Conservation (phyloP, 2,113 vertebrate genomes). For the Hyaena hyaena region DNA sequence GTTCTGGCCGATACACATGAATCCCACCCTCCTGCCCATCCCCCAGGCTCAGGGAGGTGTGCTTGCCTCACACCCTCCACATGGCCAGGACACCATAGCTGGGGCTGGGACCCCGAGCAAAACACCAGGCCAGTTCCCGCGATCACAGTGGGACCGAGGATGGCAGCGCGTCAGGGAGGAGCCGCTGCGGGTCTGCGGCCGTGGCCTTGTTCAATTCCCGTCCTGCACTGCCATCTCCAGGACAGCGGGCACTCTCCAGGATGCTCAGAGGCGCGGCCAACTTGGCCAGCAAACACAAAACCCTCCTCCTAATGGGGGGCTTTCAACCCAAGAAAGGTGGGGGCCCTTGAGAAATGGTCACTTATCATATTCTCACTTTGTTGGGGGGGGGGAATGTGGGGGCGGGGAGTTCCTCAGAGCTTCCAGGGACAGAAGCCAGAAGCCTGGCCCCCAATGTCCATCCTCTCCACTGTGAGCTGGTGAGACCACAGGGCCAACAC, state of each 20-base stretch:
- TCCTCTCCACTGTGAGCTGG: not conserved
- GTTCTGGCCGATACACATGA: accelerated
- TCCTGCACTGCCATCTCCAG: constrained; percentile 86
- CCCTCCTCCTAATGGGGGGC: not conserved
- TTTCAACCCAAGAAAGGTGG: not conserved
- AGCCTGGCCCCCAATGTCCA: accelerated
- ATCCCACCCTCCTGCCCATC: not conserved
- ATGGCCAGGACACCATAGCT: not conserved
- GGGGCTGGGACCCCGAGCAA: not conserved
- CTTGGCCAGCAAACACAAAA: not conserved
- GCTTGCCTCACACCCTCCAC: not conserved
- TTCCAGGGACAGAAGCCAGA: not conserved
- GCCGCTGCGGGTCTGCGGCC: not conserved
- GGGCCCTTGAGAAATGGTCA: not conserved
- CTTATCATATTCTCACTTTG: not conserved
- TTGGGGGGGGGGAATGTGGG: not conserved
- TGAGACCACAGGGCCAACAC: too few relatives aligned
- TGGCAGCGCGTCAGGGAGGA: not conserved
- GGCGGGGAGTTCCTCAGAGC: not conserved
- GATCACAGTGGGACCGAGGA: not conserved
- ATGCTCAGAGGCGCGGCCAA: accelerated
- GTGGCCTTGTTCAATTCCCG: constrained; percentile 38
- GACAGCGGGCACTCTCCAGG: not conserved
- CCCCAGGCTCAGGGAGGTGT: not conserved
- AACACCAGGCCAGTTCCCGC: not conserved